Evolutionary conservation across 2,797 vertebrate species (phyloP), one percentile per base, ranked within the genome.

Genomic region (Sebastes goodei): DNA sequence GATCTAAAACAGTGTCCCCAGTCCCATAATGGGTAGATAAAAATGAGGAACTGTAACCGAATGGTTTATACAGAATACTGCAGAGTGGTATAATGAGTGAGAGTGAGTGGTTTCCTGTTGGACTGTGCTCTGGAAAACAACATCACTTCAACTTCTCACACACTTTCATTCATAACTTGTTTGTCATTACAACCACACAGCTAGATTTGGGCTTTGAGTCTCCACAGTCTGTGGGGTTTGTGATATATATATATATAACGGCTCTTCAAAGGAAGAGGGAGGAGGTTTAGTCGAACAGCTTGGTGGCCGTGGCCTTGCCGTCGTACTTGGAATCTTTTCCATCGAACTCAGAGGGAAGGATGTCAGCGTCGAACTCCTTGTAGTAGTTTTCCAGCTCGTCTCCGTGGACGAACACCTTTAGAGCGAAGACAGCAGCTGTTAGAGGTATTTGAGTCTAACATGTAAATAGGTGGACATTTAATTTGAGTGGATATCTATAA

Each of bases 381-480:
- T 97, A 98, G 93, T 99, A 99, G 87, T 80, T 91, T 4, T 98
- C 97, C 86, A 99, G 94, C 89, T 99, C 98, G 14, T 99, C 98
- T 7, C 98, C 98, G 0, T 99, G 98, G 67, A 99, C 97, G 56
- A 97, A 98, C 78, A 99, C 97, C 99, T 99, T 0, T 38, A 83
- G 29, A 81, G 23, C 14, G 12, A 74, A 61, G n/a, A 85, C 32
- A 69, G 4, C 2, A 38, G 49, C 32, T 9, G 60, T 85, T 75
- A 78, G 46, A 70, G 35, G 35, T 5, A 1, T 42, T 65, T 59
- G 23, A 56, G 33, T 38, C 11, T 4, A 42, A 30, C 33, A 25
- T 61, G 10, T 25, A 23, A 29, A 20, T 42, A 12, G 42, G 11
- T 49, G 46, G 35, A 17, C 8, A 17, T 62, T 14, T 9, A 20